Evolutionary conservation across 1,140 invertebrate genomes (phyloP).

Genomic region (Oedothorax gibbosus): DNA sequence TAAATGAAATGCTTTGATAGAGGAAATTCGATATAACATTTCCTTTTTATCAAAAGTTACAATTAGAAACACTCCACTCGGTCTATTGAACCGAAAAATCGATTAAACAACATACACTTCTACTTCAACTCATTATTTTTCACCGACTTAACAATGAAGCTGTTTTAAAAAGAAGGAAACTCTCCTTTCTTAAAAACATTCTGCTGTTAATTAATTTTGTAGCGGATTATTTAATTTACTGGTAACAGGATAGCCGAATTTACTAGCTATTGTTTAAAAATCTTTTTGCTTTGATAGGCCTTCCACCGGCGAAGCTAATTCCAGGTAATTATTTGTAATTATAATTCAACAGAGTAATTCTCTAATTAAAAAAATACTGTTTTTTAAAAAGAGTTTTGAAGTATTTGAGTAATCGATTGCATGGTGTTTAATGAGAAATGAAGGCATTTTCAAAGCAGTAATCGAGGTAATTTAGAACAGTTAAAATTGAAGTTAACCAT

Average conservation of each 20-base stretch:
- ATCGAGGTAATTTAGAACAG: no score
- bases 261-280: conserved; percentile 17
- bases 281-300: neutral
- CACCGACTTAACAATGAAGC: conserved; percentile 20
- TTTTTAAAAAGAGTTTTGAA: no score
- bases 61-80: neutral
- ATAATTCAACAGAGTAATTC: conserved; percentile 7
- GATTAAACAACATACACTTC: neutral
- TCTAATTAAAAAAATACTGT: neutral
- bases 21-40: neutral
- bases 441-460: no score
- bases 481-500: no score
- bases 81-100: neutral
- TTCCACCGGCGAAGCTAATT: neutral
- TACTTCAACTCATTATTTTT: conserved; percentile 11
- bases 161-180: conserved; percentile 25
- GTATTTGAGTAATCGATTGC: no score
- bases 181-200: conserved; percentile 37
- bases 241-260: conserved; percentile 38
- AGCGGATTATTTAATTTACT: conserved; percentile 39
- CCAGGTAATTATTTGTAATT: conserved; percentile 36
- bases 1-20: neutral
- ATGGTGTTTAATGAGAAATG: no score
- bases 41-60: neutral
- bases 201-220: conserved; percentile 44